Percentiles rank a stretch among this genome's conserved stretches.
phyloP scores from a whole-genome alignment of 2,888 invertebrate species.

The Tryphoninae sp. region DNA sequence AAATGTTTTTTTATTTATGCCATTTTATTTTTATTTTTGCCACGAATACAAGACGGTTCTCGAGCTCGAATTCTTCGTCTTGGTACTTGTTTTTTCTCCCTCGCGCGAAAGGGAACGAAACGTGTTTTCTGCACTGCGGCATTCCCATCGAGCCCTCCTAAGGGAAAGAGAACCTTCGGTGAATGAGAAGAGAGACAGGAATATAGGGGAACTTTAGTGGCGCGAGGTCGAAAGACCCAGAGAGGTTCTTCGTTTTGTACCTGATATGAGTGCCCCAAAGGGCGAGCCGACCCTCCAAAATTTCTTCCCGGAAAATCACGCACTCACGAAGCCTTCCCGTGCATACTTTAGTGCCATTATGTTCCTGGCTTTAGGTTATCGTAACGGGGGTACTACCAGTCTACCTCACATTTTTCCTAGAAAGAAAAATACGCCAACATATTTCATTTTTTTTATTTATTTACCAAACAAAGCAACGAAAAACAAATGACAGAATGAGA shows the following conservation, averaged over 20 bases:
- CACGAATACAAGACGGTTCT: constrained; percentile 8
- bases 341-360: constrained; percentile 20
- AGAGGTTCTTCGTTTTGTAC: constrained; percentile 69
- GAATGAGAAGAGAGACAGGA: constrained; percentile 13
- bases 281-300: constrained; percentile 73
- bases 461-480: too few species aligned
- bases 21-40: not conserved
- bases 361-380: not conserved
- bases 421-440: too few species aligned
- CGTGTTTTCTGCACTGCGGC: constrained; percentile 36
- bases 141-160: not conserved
- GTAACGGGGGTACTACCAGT: constrained; percentile 1
- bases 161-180: not conserved
- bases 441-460: too few species aligned
- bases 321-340: constrained; percentile 38
- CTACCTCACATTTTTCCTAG: too few species aligned
- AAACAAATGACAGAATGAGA: too few species aligned
- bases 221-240: constrained; percentile 66
- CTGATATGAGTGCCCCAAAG: constrained; percentile 65
- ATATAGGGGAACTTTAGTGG: constrained; percentile 39
- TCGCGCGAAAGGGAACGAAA: constrained; percentile 28
- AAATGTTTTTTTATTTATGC: not conserved
- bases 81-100: not conserved
- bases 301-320: constrained; percentile 74
- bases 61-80: constrained; percentile 31